Evolutionary conservation across 1,140 invertebrate species (phyloP).

Genomic region (Diorhabda carinulata): DNA sequence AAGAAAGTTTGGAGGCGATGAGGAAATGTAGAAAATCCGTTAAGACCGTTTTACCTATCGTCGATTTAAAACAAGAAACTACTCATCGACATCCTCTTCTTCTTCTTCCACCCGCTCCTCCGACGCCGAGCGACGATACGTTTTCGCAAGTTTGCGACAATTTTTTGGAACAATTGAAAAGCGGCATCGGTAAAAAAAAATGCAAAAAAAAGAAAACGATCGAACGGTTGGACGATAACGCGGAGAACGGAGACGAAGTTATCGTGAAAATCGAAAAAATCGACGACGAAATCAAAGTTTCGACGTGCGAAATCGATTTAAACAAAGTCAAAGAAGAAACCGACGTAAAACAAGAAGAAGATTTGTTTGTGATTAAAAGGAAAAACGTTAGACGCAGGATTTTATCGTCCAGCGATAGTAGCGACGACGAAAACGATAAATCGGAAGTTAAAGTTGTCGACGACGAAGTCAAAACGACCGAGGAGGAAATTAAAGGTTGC

Average conservation of each 20-base stretch:
- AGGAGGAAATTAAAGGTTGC: constrained; percentile 31
- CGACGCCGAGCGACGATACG: constrained; percentile 48
- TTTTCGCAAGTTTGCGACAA: constrained; percentile 61
- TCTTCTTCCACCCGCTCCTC: constrained; percentile 31
- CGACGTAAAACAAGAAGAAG: constrained; percentile 11
- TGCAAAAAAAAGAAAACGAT: constrained; percentile 50
- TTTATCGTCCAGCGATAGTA: constrained; percentile 27
- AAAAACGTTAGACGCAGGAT: constrained; percentile 23
- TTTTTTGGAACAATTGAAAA: constrained; percentile 66
- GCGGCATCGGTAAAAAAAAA: constrained; percentile 54
- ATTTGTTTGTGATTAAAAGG: constrained; percentile 21
- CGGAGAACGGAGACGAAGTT: constrained; percentile 25
- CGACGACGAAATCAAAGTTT: constrained; percentile 21
- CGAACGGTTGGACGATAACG: neutral
- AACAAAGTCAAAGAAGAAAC: constrained; percentile 36
- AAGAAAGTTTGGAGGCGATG: constrained; percentile 56
- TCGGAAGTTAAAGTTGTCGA: neutral
- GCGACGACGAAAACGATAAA: constrained; percentile 24
- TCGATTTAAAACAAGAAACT: constrained; percentile 20
- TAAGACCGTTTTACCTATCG: constrained; percentile 35
- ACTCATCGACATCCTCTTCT: neutral
- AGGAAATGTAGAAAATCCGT: constrained; percentile 53
- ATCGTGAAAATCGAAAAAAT: constrained; percentile 33
- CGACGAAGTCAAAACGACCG: neutral
- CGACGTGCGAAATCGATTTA: constrained; percentile 37